A percentile compares a stretch with the other conserved stretches of the same genome.
These are phyloP conservation scores for Calyptommatus sinebrachiatus DNA, from an alignment of 2,113 vertebrate genomes.

Conservation along the genomic window DNA sequence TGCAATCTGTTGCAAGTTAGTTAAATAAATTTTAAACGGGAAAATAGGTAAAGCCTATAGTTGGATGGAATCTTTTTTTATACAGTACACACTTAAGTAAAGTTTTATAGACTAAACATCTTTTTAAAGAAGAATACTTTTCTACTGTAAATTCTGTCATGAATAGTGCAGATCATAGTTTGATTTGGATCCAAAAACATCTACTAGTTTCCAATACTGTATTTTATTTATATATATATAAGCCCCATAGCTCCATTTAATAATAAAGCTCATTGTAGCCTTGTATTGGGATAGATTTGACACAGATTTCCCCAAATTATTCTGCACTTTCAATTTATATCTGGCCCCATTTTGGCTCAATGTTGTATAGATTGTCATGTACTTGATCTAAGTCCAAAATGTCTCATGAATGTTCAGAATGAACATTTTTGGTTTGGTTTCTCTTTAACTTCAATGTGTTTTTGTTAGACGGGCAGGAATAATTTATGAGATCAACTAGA, in stretches of 20 bases:
- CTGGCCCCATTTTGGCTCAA: background rate
- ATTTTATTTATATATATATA: constrained; percentile 3
- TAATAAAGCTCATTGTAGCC: background rate
- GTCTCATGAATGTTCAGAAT: constrained; percentile 2
- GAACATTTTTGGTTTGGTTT: constrained; percentile 9
- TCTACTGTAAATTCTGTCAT: constrained; percentile 22
- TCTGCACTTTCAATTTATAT: constrained; percentile 8
- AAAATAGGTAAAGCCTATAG: background rate
- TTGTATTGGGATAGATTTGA: background rate
- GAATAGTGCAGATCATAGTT: background rate
- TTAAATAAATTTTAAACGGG: background rate
- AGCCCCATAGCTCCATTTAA: background rate
- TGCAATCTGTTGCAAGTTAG: background rate
- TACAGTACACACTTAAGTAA: background rate
- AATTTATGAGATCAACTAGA: background rate
- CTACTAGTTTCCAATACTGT: background rate
- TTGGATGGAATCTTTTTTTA: background rate
- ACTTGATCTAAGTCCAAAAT: constrained; percentile 5
- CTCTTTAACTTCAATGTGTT: constrained; percentile 6
- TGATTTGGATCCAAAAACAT: background rate
- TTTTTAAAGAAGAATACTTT: background rate
- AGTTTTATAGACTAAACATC: constrained; percentile 1
- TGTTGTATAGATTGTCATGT: background rate
- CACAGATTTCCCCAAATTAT: background rate
- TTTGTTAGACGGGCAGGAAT: constrained; percentile 17